Percentiles rank a stretch among this genome's conserved stretches.
Conservation (phyloP, 1,140 invertebrate species). For the Drosophila gunungcola region DNA sequence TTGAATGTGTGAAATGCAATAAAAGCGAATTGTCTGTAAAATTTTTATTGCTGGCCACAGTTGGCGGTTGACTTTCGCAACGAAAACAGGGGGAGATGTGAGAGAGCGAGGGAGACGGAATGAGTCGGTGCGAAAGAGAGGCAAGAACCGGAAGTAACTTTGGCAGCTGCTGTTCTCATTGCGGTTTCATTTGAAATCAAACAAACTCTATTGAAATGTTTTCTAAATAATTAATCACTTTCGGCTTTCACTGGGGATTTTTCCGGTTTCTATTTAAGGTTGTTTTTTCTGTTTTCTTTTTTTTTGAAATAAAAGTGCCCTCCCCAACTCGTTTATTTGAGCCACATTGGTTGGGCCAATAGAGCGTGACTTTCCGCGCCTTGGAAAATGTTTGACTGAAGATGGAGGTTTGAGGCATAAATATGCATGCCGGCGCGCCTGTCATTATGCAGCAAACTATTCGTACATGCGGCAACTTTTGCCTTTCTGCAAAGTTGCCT, state of each 20-base stretch:
- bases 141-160: conserved; percentile 25
- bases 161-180: conserved; percentile 39
- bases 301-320: conserved; percentile 1
- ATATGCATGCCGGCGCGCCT: conserved; percentile 71
- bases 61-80: conserved; percentile 9
- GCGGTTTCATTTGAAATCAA: conserved; percentile 59
- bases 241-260: not conserved
- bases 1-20: conserved; percentile 38
- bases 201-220: conserved; percentile 45
- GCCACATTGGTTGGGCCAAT: conserved; percentile 57
- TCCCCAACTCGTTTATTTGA: conserved; percentile 13
- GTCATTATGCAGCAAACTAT: conserved; percentile 77
- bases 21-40: conserved; percentile 71
- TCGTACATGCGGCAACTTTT: conserved; percentile 74
- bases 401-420: conserved; percentile 38
- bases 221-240: conserved; percentile 52
- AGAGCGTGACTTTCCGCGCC: conserved; percentile 64
- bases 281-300: not conserved
- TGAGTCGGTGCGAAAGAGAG: not conserved
- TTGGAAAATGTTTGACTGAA: not conserved
- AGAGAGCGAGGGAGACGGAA: not conserved
- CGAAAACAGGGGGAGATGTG: not conserved
- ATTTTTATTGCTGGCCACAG: conserved; percentile 54
- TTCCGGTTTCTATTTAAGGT: not conserved
- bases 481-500: conserved; percentile 46